Conservation (phyloP, 2,113 vertebrate genomes). For the Sturnus vulgaris region DNA sequence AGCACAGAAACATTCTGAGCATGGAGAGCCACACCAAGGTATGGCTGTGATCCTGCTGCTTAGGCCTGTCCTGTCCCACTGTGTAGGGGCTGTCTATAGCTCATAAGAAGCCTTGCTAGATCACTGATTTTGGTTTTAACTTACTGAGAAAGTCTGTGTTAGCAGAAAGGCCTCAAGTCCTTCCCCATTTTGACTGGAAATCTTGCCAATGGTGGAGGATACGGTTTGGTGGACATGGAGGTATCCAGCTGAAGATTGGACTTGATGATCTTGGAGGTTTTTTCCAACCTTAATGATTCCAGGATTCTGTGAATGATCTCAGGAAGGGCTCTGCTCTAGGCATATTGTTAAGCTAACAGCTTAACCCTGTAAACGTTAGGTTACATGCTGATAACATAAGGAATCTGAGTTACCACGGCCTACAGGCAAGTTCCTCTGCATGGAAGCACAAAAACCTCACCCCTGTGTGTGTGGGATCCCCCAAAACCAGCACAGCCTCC, state of each 20-base stretch:
- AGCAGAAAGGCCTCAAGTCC: not conserved
- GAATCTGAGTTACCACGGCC: not conserved
- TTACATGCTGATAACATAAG: not conserved
- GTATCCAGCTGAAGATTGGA: fast-evolving
- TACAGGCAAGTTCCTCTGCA: not conserved
- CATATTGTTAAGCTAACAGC: not conserved
- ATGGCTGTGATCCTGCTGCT: not conserved
- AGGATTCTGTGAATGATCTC: not conserved
- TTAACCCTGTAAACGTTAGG: not conserved
- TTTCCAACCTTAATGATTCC: not conserved
- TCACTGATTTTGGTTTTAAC: not conserved
- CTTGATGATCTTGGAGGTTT: not conserved
- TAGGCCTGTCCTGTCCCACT: not conserved
- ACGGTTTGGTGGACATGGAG: not conserved
- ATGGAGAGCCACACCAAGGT: fast-evolving
- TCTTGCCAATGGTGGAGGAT: not conserved
- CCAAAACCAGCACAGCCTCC: not conserved
- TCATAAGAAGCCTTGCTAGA: not conserved
- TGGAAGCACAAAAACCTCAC: not conserved
- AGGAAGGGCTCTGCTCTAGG: not conserved
- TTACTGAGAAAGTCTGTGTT: not conserved
- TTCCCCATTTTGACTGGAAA: not conserved
- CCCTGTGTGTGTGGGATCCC: not conserved
- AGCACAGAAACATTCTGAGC: fast-evolving
- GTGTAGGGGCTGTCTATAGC: not conserved